Evolutionary conservation across 2,113 vertebrate species (phyloP).

Genomic region (Podarcis muralis): DNA sequence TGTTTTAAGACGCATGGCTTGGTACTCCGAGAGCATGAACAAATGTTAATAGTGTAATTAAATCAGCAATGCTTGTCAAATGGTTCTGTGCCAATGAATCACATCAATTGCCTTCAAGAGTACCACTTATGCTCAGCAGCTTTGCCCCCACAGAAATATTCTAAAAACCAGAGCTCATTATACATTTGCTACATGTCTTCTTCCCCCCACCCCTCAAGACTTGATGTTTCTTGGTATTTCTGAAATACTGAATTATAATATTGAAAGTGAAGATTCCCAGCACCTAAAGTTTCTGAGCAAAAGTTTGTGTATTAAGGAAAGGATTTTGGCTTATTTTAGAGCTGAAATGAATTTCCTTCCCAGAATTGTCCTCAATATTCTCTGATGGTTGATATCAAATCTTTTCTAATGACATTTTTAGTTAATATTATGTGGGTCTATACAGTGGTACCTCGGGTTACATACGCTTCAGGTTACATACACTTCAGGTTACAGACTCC

Average conservation of each 20-base stretch:
- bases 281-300: not conserved
- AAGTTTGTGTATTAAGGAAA: not conserved
- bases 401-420: not conserved
- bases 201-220: not conserved
- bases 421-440: not conserved
- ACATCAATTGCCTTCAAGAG: not conserved
- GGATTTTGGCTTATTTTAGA: not conserved
- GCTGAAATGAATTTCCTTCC: not conserved
- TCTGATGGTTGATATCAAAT: not conserved
- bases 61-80: not conserved
- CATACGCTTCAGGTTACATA: no score
- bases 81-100: not conserved
- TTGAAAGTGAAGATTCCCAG: not conserved
- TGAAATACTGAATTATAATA: not conserved
- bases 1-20: conserved; percentile 2
- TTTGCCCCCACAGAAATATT: not conserved
- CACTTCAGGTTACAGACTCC: no score
- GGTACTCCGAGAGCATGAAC: not conserved
- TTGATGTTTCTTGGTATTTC: not conserved
- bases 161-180: not conserved
- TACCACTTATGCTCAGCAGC: not conserved
- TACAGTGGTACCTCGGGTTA: no score
- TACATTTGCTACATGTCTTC: not conserved
- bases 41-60: conserved; percentile 8
- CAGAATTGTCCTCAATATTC: not conserved